Evolutionary conservation across 2,113 vertebrate genomes (phyloP), one percentile per base, ranked within the genome.

Genomic region (Petromus typicus): DNA sequence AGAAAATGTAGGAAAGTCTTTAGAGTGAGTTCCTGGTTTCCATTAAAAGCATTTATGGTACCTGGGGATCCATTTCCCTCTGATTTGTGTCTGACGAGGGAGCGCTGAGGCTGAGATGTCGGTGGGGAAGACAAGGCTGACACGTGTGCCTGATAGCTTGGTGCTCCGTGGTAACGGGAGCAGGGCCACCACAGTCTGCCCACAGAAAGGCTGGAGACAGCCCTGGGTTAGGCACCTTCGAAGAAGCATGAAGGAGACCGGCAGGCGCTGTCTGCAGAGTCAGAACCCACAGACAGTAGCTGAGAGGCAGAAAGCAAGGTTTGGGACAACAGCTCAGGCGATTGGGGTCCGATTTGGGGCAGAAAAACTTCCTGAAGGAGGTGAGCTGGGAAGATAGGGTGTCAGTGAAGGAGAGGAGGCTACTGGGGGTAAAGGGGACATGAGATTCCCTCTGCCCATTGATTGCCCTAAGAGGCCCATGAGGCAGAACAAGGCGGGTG

Each of bases 11-110:
- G 0, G 0, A 17, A 82, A 94, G 66, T 91, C 96, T 97, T 93
- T 61, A 54, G 2, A 69, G 85, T 69, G 80, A 95, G 90, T 97
- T 98, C 90, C 89, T 48, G 0, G 85, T 96, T 48, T 89, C 96
- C 91, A 2, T 90, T 93, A 89, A 96, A 92, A 75, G 56, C 25
- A 3, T 95, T 92, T 64, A 59, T 89, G 84, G 82, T 86, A 89
- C 96, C 82, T 14, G 83, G 76, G 95, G 90, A 93, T 75, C 48
- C 27, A 32, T 92, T 95, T 92, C 56, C 1, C 75, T 20, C 86
- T 93, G 96, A 92, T 90, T 89, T 82, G 95, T 96, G 75, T 83
- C 67, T 92, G 93, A 75, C 63, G 22, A 0, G 37, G 78, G 93
- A 45, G 30, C 18, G 20, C 11, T 0, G 22, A 64, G 43, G 59